Base-by-base conservation (phyloP, 2,888 invertebrate species). In the Allolobophora icterica region DNA sequence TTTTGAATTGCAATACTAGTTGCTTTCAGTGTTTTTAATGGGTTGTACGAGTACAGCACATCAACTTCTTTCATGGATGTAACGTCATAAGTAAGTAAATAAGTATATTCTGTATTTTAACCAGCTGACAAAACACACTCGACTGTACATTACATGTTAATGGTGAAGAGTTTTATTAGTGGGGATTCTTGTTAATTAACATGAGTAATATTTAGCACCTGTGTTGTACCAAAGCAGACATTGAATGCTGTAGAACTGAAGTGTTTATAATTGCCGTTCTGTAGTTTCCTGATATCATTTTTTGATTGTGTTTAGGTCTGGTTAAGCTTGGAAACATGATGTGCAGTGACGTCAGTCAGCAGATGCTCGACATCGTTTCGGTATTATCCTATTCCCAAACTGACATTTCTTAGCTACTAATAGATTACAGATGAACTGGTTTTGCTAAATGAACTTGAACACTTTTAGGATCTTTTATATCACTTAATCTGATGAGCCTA, bases 311-410 rank as follows among this genome's bases (percentile, higher is more conserved):
- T n/a, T 52, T 58, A 90, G 90, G 90, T 71, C 90, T 90, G 33
- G 52, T 90, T n/a, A 38, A 38, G 33, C 34, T 58, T 71, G 90
- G 71, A 38, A 52, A 71, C 34, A 90, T 90, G 90, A 90, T 90
- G 52, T 90, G 90, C 90, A 90, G 90, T 71, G 90, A 90, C 15
- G 71, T 90, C 90, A 71, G 33, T 21, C 33, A 38, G 5, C n/a
- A 90, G 71, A 71, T 38, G 45, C 71, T 90, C 52, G 21, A n/a
- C 17, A 6, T 4, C 34, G 30, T 90, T 35, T 3, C 90, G 45
- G 90, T 90, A 71, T 52, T 52, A 52, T 71, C 71, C n/a, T 71
- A 5, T n/a, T 71, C 30, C 71, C n/a, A 71, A 71, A n/a, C 30
- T n/a, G n/a, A n/a, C 71, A 71, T 71, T 71, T 71, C 71, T 11